These are phyloP conservation scores for Drosophila sulfurigaster DNA, from an alignment of 1,140 invertebrate species.

Conservation along the genomic window DNA sequence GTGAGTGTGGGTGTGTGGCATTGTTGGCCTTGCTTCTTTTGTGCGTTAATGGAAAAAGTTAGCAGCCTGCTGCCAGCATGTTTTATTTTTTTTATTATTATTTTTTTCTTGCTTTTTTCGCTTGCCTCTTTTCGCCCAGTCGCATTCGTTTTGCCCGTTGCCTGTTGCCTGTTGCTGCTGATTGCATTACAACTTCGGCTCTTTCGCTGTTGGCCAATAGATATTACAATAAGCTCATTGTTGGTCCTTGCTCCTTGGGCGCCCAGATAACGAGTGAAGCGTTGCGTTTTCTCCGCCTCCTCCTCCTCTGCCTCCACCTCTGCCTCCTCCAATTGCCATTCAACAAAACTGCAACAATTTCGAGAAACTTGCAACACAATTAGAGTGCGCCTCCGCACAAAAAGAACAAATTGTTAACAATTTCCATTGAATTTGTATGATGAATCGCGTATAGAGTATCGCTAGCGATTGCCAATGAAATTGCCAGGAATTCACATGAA, in stretches of 20 bases:
- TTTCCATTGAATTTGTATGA: conserved; percentile 1
- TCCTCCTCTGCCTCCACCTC: too few species aligned
- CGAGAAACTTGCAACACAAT: conserved; percentile 1
- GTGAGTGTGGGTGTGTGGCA: conserved; percentile 13
- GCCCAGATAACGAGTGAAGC: conserved; percentile 24
- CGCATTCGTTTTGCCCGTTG: conserved; percentile 3
- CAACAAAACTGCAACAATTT: neutral
- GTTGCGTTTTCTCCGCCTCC: neutral
- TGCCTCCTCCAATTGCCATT: neutral
- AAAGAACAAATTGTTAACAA: neutral
- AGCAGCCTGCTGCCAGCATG: too few species aligned
- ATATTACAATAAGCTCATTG: conserved; percentile 62
- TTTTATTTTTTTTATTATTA: too few species aligned
- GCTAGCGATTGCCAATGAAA: too few species aligned
- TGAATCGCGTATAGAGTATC: neutral
- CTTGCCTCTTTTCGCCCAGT: neutral
- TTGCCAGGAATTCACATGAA: too few species aligned
- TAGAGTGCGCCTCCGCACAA: conserved; percentile 9
- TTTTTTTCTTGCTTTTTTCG: too few species aligned
- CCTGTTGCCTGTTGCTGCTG: conserved; percentile 54
- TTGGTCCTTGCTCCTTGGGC: conserved; percentile 18
- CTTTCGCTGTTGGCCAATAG: conserved; percentile 43
- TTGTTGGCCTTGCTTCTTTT: conserved; percentile 44
- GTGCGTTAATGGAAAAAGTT: conserved; percentile 74
- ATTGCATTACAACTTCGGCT: conserved; percentile 56